Base-by-base conservation (phyloP, 2,888 invertebrate species). In the Anodontia alba region DNA sequence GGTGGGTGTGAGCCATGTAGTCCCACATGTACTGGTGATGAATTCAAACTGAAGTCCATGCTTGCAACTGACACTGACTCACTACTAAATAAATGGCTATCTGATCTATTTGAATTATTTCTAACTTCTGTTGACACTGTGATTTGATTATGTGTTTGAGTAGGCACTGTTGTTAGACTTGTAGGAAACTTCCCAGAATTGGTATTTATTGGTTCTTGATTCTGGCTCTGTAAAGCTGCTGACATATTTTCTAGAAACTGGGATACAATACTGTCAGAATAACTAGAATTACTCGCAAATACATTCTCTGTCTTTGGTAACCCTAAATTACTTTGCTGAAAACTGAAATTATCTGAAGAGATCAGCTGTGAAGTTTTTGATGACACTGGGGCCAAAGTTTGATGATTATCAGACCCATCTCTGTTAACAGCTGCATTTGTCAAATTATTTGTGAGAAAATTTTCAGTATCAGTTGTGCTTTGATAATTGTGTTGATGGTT, bases 211-310 rank as follows among this genome's bases (percentile, higher is more conserved):
- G 73, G 73, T 72, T 77, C 76, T 8, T 76, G 77, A 42, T 77
- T 77, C 7, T 76, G 73, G 20, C 68, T 42, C 46, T 77, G 73
- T 31, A 78, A 71, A n/a, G 75, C 74, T 71, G 72, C 74, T 46
- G 78, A 78, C 29, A 82, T 75, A 42, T 82, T 82, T 46, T 78
- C 77, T 15, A 82, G 66, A 49, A 82, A 82, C 70, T 82, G 78
- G 17, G 82, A 76, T 15, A 82, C 78, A 76, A 82, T 72, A 76
- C 70, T 82, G 23, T 62, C 62, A 62, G 62, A 62, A 10, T 62
- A 31, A 33, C 17, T 62, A n/a, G 62, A 33, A 57, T 67, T 71
- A 15, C 8, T 12, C 75, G 69, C 15, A 54, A 69, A 31, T 74
- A 54, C 17, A 38, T 51, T 46, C 8, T 46, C 43, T 62, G 69